Conservation (phyloP, 2,113 vertebrate species). For the Empidonax traillii region DNA sequence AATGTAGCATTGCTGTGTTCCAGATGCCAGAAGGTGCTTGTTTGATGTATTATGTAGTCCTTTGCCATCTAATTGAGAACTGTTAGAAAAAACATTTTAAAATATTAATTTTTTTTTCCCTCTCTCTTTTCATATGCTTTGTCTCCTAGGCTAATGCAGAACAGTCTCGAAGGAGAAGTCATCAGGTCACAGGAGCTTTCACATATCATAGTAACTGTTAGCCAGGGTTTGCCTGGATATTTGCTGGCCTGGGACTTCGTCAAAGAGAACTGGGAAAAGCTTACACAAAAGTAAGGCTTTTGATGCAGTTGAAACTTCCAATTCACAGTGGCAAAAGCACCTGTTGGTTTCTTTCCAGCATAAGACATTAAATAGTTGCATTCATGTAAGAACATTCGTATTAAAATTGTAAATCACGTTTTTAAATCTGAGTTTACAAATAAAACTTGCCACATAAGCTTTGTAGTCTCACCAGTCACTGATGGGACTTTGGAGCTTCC, state of each 20-base stretch:
- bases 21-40: background rate
- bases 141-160: slow-evolving; percentile 82
- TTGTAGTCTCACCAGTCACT: background rate
- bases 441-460: background rate
- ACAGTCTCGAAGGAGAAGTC: slow-evolving; percentile 74
- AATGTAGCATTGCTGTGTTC: background rate
- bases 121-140: background rate
- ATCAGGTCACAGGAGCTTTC: slow-evolving; percentile 88
- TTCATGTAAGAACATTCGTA: background rate
- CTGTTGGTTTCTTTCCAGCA: background rate
- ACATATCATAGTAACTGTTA: slow-evolving; percentile 77
- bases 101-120: background rate
- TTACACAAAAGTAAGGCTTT: slow-evolving; percentile 84
- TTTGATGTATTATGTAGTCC: background rate
- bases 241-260: slow-evolving; percentile 93
- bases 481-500: background rate
- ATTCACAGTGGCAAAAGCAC: background rate
- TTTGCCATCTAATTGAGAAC: background rate
- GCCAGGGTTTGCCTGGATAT: slow-evolving; percentile 79
- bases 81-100: background rate
- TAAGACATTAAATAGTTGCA: background rate
- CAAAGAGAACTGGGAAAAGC: slow-evolving; percentile 91
- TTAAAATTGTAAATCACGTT: background rate
- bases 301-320: background rate
- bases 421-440: background rate